Evolutionary conservation across 2,797 vertebrate genomes (phyloP).

Genomic region (Micromesistius poutassou): DNA sequence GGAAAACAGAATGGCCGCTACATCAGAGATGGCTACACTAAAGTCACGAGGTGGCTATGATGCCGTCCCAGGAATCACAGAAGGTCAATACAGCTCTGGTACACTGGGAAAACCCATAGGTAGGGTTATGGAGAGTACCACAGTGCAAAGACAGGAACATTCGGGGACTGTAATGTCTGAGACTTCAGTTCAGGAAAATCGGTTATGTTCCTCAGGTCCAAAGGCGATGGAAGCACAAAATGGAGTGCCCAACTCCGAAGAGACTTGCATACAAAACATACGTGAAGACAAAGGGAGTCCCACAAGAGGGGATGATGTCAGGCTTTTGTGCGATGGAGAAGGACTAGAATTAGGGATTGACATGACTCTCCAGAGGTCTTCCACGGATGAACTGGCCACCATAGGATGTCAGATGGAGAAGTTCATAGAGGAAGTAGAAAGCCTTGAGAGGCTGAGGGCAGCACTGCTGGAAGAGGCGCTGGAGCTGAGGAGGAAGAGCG

Average conservation of each 20-base stretch:
- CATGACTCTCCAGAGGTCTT: constrained; percentile 11
- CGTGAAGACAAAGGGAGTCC: constrained; percentile 5
- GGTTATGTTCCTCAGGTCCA: constrained; percentile 62
- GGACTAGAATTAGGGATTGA: constrained; percentile 22
- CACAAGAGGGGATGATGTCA: neutral
- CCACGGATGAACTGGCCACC: constrained; percentile 52
- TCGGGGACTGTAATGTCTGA: constrained; percentile 62
- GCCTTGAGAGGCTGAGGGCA: constrained; percentile 78
- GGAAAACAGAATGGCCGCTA: constrained; percentile 16
- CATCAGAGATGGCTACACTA: neutral
- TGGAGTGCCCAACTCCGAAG: constrained; percentile 16
- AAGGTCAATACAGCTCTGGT: constrained; percentile 5
- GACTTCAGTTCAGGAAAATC: constrained; percentile 46
- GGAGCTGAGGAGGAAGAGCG: constrained; percentile 74
- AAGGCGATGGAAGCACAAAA: constrained; percentile 8
- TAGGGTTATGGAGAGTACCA: constrained; percentile 57
- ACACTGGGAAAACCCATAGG: constrained; percentile 8
- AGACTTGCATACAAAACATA: neutral
- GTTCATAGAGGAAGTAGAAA: constrained; percentile 82
- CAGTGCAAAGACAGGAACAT: constrained; percentile 67
- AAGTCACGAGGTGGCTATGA: neutral
- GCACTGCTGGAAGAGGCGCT: constrained; percentile 80
- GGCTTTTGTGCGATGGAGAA: constrained; percentile 17
- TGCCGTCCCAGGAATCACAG: neutral
- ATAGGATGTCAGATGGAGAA: constrained; percentile 79